Conservation (phyloP, 2,797 vertebrate genomes). For the Silurus aristotelis region DNA sequence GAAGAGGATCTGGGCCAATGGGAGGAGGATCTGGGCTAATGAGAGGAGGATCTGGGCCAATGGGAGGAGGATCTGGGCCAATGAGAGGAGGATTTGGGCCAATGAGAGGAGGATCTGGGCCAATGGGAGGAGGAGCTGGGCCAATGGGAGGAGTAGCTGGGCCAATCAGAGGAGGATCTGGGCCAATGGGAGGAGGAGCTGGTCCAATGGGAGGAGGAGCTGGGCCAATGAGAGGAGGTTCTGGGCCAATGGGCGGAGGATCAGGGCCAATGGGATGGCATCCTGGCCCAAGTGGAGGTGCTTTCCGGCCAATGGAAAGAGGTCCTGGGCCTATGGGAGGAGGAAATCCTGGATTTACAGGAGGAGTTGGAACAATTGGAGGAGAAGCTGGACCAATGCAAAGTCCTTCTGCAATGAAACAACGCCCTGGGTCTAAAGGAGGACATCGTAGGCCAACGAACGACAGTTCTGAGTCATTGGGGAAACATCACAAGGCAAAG, state of each 20-base stretch:
- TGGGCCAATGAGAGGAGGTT: neutral
- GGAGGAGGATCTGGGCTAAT: neutral
- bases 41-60: neutral
- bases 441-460: too few species aligned
- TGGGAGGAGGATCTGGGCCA: neutral
- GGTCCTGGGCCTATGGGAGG: too few species aligned
- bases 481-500: too few species aligned
- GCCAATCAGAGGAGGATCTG: neutral
- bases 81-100: neutral
- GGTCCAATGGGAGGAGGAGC: too few species aligned
- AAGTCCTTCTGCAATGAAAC: too few species aligned
- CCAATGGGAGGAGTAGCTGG: neutral
- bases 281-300: too few species aligned
- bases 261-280: neutral
- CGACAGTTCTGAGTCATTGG: too few species aligned
- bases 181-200: neutral
- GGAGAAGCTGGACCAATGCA: too few species aligned
- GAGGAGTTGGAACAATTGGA: too few species aligned
- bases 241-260: neutral
- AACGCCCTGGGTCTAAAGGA: too few species aligned
- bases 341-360: too few species aligned
- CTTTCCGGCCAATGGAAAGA: too few species aligned
- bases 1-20: neutral
- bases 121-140: neutral
- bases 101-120: neutral